A percentile compares a stretch with the other conserved stretches of the same genome.
phyloP scores from a whole-genome alignment of 2,888 invertebrate genomes.

The Hyles lineata region DNA sequence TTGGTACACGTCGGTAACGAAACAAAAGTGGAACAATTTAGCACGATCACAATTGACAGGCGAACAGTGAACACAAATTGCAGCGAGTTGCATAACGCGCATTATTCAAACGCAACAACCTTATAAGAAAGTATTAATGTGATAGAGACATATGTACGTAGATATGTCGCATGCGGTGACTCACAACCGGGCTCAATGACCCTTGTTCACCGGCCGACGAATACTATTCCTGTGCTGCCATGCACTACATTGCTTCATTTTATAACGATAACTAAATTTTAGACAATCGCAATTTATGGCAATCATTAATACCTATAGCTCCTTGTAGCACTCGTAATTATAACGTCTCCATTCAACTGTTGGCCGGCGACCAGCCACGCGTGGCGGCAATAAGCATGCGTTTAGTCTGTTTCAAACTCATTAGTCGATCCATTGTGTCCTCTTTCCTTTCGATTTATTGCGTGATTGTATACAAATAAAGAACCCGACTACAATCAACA shows the following conservation, averaged over 20 bases:
- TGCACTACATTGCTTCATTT: conserved; percentile 68
- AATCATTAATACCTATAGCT: conserved; percentile 44
- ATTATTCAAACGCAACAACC: conserved; percentile 82
- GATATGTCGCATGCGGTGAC: conserved; percentile 75
- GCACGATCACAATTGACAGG: conserved; percentile 45
- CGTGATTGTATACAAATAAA: conserved; percentile 39
- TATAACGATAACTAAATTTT: conserved; percentile 52
- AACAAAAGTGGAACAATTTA: conserved; percentile 19
- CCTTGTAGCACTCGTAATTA: conserved; percentile 37
- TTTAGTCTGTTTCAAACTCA: conserved; percentile 34
- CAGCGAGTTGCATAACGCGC: conserved; percentile 82
- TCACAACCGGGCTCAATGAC: conserved; percentile 76
- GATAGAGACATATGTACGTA: conserved; percentile 69
- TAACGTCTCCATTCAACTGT: conserved; percentile 46
- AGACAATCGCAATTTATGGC: conserved; percentile 49
- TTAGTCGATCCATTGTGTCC: conserved; percentile 40
- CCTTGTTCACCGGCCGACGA: conserved; percentile 70
- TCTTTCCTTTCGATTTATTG: conserved; percentile 38
- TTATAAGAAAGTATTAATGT: conserved; percentile 83
- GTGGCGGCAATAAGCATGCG: conserved; percentile 34
- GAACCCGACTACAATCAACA: conserved; percentile 45
- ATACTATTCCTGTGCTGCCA: conserved; percentile 72
- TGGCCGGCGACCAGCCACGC: conserved; percentile 41
- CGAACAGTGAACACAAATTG: conserved; percentile 72
- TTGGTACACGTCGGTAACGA: neutral